phyloP scores from a whole-genome alignment of 2,888 invertebrate genomes.

The Agrochola litura region DNA sequence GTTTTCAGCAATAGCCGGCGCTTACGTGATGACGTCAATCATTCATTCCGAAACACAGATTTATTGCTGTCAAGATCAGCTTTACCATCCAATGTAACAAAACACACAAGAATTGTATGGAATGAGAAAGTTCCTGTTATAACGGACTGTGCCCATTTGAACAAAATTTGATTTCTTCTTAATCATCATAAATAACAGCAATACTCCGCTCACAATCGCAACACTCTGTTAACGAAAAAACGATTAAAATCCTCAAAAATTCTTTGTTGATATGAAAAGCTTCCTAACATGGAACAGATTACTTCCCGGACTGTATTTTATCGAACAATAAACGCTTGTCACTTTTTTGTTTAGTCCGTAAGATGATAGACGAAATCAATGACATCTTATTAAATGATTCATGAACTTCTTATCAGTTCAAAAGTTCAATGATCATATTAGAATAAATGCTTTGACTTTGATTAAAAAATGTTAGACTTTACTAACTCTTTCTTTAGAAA shows the following conservation, averaged over 20 bases:
- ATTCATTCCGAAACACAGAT: background rate
- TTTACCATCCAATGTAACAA: background rate
- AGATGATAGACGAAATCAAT: background rate
- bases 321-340: background rate
- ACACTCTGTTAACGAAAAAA: slow-evolving; percentile 24
- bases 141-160: background rate
- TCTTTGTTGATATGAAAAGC: slow-evolving; percentile 15
- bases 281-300: slow-evolving; percentile 2
- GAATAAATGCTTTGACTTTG: background rate
- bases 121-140: background rate
- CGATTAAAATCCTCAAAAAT: slow-evolving; percentile 20
- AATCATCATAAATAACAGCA: slow-evolving; percentile 59
- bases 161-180: slow-evolving; percentile 47
- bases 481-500: background rate
- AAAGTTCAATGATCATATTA: background rate
- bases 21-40: too few relatives aligned
- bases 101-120: slow-evolving; percentile 7
- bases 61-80: background rate
- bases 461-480: too few relatives aligned
- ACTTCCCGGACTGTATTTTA: slow-evolving; percentile 2
- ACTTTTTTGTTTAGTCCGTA: background rate
- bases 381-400: background rate
- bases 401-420: background rate
- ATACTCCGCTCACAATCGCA: slow-evolving; percentile 13
- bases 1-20: too few relatives aligned